These are phyloP conservation scores for Drosophila novamexicana DNA, from an alignment of 1,140 invertebrate genomes.

Conservation along the genomic window DNA sequence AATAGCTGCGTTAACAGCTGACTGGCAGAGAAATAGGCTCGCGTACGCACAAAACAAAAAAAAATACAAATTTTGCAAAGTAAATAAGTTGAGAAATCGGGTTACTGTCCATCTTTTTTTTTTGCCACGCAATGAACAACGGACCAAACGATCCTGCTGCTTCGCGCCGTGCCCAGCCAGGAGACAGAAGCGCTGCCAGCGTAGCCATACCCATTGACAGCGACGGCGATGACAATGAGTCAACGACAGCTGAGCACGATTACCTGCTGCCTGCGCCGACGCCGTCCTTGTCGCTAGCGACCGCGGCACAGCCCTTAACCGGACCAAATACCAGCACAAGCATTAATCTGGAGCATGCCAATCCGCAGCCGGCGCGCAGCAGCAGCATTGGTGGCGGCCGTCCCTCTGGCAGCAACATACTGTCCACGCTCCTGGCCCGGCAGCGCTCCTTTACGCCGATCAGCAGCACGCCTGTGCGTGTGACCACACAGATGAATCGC, in stretches of 20 bases:
- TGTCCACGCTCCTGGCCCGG: constrained; percentile 54
- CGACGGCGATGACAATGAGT: constrained; percentile 67
- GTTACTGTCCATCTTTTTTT: neutral
- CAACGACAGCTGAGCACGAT: constrained; percentile 70
- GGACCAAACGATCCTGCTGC: constrained; percentile 54
- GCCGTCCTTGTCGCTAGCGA: constrained; percentile 30
- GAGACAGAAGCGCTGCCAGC: constrained; percentile 14
- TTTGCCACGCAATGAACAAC: constrained; percentile 54
- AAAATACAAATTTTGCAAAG: constrained; percentile 25
- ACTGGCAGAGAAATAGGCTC: constrained; percentile 25
- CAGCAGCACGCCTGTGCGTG: constrained; percentile 46
- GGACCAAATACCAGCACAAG: constrained; percentile 28
- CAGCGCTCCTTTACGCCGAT: constrained; percentile 65
- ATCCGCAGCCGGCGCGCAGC: constrained; percentile 28
- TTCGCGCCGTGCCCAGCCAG: constrained; percentile 28
- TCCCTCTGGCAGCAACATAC: constrained; percentile 40
- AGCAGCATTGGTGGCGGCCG: constrained; percentile 42
- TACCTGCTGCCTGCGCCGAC: constrained; percentile 53
- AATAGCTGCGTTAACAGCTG: constrained; percentile 37
- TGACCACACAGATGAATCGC: constrained; percentile 52
- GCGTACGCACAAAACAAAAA: constrained; percentile 29
- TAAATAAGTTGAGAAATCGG: constrained; percentile 4
- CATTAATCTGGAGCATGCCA: constrained; percentile 49
- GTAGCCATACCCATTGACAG: constrained; percentile 70
- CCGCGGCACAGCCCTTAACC: constrained; percentile 28